phyloP scores from a whole-genome alignment of 2,797 vertebrate species.

The Acomys russatus region DNA sequence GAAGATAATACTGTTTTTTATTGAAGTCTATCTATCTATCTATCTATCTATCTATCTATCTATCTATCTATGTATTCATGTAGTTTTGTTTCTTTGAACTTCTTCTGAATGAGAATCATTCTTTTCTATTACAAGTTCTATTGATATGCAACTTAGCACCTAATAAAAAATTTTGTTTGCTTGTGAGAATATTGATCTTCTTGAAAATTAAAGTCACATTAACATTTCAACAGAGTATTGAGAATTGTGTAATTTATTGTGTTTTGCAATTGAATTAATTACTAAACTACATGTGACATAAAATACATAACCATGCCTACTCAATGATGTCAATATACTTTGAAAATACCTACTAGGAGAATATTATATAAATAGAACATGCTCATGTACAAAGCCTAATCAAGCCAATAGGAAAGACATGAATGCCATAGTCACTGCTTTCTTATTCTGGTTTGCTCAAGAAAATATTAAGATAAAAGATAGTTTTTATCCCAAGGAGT shows the following conservation, averaged over 20 bases:
- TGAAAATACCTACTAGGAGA: background rate
- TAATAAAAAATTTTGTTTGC: background rate
- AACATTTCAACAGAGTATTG: conserved; percentile 12
- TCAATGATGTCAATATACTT: background rate
- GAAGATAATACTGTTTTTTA: no score
- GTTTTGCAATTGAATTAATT: background rate
- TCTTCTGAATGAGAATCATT: background rate
- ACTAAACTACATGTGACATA: background rate
- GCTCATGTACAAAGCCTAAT: background rate
- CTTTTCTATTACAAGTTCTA: background rate
- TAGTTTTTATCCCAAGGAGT: no score
- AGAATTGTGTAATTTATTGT: background rate
- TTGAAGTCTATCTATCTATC: no score
- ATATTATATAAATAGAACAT: background rate
- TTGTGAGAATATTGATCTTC: background rate
- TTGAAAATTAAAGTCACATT: background rate
- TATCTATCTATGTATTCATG: background rate
- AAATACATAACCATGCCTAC: background rate
- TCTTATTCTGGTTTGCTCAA: background rate
- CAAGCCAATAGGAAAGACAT: background rate
- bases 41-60: no score
- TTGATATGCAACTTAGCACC: background rate
- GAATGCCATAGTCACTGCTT: background rate
- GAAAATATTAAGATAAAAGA: background rate
- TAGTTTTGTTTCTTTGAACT: background rate